phyloP scores from a whole-genome alignment of 2,888 invertebrate species.

The Cheilosia vulpina region DNA sequence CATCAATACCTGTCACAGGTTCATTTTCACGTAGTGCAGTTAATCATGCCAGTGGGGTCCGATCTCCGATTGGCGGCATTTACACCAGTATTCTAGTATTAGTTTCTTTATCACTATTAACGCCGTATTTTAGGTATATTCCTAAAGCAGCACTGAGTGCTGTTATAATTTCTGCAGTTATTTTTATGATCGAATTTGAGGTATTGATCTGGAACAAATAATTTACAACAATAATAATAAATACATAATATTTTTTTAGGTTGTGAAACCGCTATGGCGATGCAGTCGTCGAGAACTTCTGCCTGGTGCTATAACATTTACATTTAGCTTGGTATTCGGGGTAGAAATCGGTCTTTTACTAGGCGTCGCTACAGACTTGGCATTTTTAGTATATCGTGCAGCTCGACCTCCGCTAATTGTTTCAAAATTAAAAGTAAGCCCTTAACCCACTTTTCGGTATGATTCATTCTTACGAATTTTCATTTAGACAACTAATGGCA shows the following conservation, averaged over 20 bases:
- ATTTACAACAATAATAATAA: no score
- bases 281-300: constrained; percentile 91
- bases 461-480: constrained; percentile 40
- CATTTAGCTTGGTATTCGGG: constrained; percentile 91
- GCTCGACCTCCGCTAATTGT: constrained; percentile 91
- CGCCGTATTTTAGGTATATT: constrained; percentile 95
- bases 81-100: constrained; percentile 93
- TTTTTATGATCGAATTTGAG: constrained; percentile 97
- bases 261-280: constrained; percentile 93
- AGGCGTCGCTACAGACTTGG: constrained; percentile 91
- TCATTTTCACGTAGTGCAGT: constrained; percentile 96
- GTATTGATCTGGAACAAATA: constrained; percentile 79
- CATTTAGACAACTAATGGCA: constrained; percentile 87
- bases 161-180: constrained; percentile 97
- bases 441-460: constrained; percentile 17
- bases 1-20: constrained; percentile 95
- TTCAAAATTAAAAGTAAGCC: constrained; percentile 87
- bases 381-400: constrained; percentile 91
- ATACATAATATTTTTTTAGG: constrained; percentile 81
- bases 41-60: constrained; percentile 97
- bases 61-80: constrained; percentile 93
- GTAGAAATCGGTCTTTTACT: constrained; percentile 94
- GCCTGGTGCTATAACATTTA: constrained; percentile 93
- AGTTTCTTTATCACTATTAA: constrained; percentile 92
- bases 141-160: constrained; percentile 95